Conservation (phyloP, 1,140 invertebrate genomes). For the Acromyrmex heyeri region DNA sequence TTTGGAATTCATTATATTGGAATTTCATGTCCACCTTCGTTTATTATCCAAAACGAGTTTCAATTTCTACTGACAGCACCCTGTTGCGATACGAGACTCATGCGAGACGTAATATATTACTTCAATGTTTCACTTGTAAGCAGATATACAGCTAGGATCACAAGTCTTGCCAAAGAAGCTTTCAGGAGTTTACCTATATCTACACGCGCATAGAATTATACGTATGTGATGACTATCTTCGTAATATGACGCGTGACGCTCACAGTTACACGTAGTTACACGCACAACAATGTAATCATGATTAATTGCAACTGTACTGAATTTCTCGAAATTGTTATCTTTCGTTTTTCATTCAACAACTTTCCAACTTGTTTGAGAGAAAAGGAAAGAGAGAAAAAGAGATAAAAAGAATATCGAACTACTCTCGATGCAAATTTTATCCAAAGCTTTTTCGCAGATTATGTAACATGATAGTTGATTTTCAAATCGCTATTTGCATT, state of each 20-base stretch:
- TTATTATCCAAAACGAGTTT: constrained; percentile 21
- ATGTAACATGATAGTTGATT: background rate
- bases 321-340: background rate
- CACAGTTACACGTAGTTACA: constrained; percentile 22
- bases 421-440: background rate
- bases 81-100: background rate
- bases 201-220: constrained; percentile 48
- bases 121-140: constrained; percentile 33
- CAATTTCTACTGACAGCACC: constrained; percentile 33
- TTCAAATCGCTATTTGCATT: background rate
- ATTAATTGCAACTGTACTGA: constrained; percentile 30
- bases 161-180: constrained; percentile 52
- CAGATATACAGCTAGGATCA: constrained; percentile 29
- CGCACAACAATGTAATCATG: constrained; percentile 40
- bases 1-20: constrained; percentile 18
- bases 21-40: constrained; percentile 34
- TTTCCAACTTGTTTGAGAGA: background rate
- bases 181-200: constrained; percentile 20
- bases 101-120: constrained; percentile 36
- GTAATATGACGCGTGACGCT: constrained; percentile 15
- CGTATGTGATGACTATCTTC: constrained; percentile 34
- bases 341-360: background rate
- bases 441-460: background rate
- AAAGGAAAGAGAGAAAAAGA: background rate
- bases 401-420: background rate